phyloP scores from a whole-genome alignment of 2,113 vertebrate genomes.

The Perognathus longimembris region DNA sequence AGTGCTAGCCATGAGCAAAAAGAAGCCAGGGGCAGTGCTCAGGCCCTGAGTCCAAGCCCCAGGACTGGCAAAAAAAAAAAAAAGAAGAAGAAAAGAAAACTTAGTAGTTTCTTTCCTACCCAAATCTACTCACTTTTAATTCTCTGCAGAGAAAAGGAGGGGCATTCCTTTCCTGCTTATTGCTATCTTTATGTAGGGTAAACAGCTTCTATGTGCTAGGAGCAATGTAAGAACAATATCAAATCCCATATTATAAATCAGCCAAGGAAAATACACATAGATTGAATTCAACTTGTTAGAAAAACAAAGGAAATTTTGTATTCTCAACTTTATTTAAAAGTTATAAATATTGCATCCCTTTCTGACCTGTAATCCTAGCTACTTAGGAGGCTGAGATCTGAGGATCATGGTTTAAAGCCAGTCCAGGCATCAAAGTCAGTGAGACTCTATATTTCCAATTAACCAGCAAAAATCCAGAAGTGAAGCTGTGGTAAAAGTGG shows the following conservation, averaged over 20 bases:
- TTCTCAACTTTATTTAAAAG: slow-evolving; percentile 30
- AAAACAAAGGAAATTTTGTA: slow-evolving; percentile 6
- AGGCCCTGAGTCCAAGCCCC: no score
- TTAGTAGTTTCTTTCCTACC: neutral
- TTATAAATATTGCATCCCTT: neutral
- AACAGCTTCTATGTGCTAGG: neutral
- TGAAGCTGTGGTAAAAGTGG: no score
- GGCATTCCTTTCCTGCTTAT: neutral
- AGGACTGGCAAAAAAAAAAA: no score
- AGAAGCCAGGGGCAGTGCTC: no score
- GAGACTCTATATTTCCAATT: no score
- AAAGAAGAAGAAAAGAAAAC: no score
- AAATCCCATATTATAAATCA: slow-evolving; percentile 1
- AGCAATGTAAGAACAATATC: slow-evolving; percentile 18
- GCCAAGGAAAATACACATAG: neutral
- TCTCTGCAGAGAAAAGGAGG: neutral
- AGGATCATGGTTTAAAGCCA: no score
- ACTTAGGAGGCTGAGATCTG: no score
- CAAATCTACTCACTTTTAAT: neutral
- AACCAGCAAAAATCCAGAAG: no score
- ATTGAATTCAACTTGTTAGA: neutral
- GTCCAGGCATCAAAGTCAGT: no score
- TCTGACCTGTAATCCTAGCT: neutral
- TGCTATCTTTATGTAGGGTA: neutral
- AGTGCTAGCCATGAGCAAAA: no score